A percentile compares a stretch with the other conserved stretches of the same genome.
Evolutionary conservation across 1,140 invertebrate genomes (phyloP).

Genomic region (Pissodes strobi): DNA sequence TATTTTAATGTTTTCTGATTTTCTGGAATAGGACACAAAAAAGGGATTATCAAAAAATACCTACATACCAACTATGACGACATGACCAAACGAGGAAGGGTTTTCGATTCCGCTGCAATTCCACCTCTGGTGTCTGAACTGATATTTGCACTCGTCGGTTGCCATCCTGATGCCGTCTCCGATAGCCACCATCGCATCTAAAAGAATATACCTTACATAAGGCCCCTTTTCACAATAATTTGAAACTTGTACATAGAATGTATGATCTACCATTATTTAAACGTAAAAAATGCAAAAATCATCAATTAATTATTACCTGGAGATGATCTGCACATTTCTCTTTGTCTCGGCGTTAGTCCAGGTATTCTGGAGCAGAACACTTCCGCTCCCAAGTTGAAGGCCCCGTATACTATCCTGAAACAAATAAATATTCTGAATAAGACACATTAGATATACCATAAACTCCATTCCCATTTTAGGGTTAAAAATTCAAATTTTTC

Average conservation of each 20-base stretch:
- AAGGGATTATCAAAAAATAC: no score
- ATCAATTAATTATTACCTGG: slow-evolving; percentile 56
- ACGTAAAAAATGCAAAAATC: no score
- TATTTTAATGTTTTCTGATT: no score
- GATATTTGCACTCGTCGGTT: slow-evolving; percentile 73
- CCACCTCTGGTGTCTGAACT: slow-evolving; percentile 82
- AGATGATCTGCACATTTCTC: slow-evolving; percentile 78
- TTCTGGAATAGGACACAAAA: no score
- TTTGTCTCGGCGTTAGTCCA: slow-evolving; percentile 80
- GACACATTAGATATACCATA: no score
- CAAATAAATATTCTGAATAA: slow-evolving; percentile 33
- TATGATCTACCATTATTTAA: no score
- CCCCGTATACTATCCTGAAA: slow-evolving; percentile 61
- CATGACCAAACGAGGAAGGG: slow-evolving; percentile 78
- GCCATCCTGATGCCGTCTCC: slow-evolving; percentile 81
- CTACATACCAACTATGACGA: slow-evolving; percentile 75
- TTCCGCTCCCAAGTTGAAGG: slow-evolving; percentile 66
- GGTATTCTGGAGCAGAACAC: slow-evolving; percentile 82
- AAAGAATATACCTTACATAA: no score
- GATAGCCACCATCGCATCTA: slow-evolving; percentile 81
- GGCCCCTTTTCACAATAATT: no score
- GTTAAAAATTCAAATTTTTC: no score
- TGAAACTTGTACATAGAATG: no score
- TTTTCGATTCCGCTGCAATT: slow-evolving; percentile 83
- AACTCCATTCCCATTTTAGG: no score